Base-by-base conservation (phyloP, 2,888 invertebrate species). In the Philonicus albiceps region DNA sequence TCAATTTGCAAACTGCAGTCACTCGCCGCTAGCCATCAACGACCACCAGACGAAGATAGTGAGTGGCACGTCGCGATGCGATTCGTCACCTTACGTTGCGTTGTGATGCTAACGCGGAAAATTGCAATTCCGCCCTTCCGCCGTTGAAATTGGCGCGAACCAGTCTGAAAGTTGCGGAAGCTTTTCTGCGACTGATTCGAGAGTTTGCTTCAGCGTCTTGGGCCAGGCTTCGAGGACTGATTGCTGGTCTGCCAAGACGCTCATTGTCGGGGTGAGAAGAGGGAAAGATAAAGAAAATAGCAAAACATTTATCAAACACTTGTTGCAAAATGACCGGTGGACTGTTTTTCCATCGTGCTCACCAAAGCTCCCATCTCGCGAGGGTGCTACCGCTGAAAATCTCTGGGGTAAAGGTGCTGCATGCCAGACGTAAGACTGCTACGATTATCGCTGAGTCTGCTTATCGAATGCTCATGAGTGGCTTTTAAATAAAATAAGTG, bases 71-170 rank as follows among this genome's bases (percentile, higher is more conserved):
- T 11, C 43, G 43, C 43, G 49, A 49, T 5, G 40, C 40, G 2
- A 3, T 43, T 49, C 16, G 49, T 43, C 19, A 49, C 49, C 49
- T n/a, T 49, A n/a, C 49, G 49, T 16, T 49, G 49, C 40, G 40
- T 11, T 37, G 31, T 16, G 4, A n/a, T 49, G n/a, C n/a, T n/a
- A 49, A 2, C 49, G n/a, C 49, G 49, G 49, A 49, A 49, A 49
- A 76, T 19, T 76, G 76, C 22, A 40, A 76, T 40, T 0, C 22
- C 40, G 43, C 76, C 43, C 22, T 76, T 76, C 19, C 40, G 19
- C 76, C 76, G 76, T 78, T 78, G n/a, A 4, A 78, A 78, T 78
- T 78, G 78, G 49, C 78, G 78, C 81, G 53, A 55, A 34, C 81
- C 30, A 34, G 64, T 81, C 55, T 31, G 84, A 73, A 43, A 84